These are phyloP conservation scores for Xiphophorus birchmanni DNA, from an alignment of 2,797 vertebrate species.

Conservation along the genomic window DNA sequence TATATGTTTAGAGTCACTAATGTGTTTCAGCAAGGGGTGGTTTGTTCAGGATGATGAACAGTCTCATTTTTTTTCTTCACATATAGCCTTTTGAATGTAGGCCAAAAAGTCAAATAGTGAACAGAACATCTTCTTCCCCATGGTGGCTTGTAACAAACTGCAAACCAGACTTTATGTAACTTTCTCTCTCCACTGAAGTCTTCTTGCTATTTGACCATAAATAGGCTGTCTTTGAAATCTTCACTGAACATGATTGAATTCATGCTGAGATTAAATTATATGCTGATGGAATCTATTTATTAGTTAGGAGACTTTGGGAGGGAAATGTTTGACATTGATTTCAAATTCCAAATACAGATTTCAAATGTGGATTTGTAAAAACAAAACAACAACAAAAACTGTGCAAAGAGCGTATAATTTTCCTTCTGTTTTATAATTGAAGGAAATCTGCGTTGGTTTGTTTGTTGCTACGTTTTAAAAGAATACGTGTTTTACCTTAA, in stretches of 20 bases:
- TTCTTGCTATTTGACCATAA: not conserved
- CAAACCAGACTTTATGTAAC: not conserved
- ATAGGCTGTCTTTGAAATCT: not conserved
- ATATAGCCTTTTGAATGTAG: not conserved
- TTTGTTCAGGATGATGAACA: not conserved
- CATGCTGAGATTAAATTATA: not conserved
- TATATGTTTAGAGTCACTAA: not conserved
- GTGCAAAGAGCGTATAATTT: not conserved
- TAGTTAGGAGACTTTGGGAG: not conserved
- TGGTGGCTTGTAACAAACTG: not conserved
- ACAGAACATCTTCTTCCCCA: not conserved
- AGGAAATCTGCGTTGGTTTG: not conserved
- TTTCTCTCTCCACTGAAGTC: not conserved
- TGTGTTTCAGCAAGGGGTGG: not conserved
- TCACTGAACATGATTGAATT: not conserved
- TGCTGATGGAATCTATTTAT: not conserved
- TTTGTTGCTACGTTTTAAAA: not conserved
- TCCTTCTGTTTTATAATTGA: not conserved
- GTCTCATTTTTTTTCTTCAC: not conserved
- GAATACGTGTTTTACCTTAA: not conserved
- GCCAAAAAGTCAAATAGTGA: not conserved
- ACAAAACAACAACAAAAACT: not conserved
- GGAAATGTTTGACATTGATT: not conserved
- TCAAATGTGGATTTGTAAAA: not conserved
- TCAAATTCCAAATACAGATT: not conserved